Evolutionary conservation across 2,888 invertebrate genomes (phyloP), one percentile per base, ranked within the genome.

Genomic region (Laspeyria flexula): DNA sequence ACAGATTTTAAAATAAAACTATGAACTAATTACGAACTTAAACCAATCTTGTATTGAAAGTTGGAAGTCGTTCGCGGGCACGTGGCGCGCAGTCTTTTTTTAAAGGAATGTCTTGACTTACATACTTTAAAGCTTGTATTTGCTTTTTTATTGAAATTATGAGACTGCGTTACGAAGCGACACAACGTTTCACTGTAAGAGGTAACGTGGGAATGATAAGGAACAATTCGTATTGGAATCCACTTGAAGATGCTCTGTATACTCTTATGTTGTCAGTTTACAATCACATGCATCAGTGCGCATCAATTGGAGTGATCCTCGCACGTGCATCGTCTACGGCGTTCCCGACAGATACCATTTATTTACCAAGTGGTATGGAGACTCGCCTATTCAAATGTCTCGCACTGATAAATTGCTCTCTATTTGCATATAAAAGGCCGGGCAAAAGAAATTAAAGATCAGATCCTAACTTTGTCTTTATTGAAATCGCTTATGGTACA

Each of bases 381-480:
- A 81, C 73, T 79, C 64, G 70, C 74, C 86, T 80, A 90, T 90
- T 90, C 83, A 90, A 80, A 84, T 75, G 90, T 89, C 89, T 55
- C 60, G 56, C 66, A 62, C 79, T 89, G 89, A 89, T 90, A 90
- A 90, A 90, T 89, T 90, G 83, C 73, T 65, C 73, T 57, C 73
- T 68, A 88, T 89, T 87, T 86, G 85, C 88, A 88, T 88, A 85
- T 87, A 87, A 86, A 88, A 83, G 83, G 73, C 57, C 45, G 52
- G 49, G 65, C 67, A 78, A 82, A 83, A 77, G 73, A 79, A 82
- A 80, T 78, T 76, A 69, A 79, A 77, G 65, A 61, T 63, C 65
- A 68, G 63, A 72, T 72, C 65, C 77, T 79, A 79, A 82, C 77
- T 79, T 83, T 78, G 77, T 78, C 73, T 74, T 76, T 77, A 77